phyloP scores from a whole-genome alignment of 1,140 invertebrate species.

The Odontomachus brunneus region DNA sequence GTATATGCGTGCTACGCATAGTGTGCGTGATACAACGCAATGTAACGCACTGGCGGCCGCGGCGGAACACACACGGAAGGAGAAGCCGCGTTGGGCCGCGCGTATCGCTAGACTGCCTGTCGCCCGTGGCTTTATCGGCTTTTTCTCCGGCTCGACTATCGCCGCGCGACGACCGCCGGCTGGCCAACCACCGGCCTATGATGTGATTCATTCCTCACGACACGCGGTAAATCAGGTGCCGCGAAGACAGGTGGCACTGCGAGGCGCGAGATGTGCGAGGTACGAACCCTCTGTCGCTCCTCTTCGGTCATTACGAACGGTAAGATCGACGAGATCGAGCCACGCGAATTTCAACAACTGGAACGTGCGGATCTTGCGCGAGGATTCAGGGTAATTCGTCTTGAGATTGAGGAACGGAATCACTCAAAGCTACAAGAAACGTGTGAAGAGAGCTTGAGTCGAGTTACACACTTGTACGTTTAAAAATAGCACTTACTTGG shows the following conservation, averaged over 20 bases:
- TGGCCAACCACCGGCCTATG: constrained; percentile 20
- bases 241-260: background rate
- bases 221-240: constrained; percentile 23
- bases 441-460: too few relatives aligned
- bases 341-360: background rate
- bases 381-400: background rate
- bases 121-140: constrained; percentile 52
- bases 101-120: constrained; percentile 51
- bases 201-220: constrained; percentile 46
- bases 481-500: too few relatives aligned
- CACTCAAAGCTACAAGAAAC: too few relatives aligned
- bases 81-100: constrained; percentile 6
- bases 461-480: too few relatives aligned
- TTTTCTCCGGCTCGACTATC: constrained; percentile 43
- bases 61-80: constrained; percentile 38
- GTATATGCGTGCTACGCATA: background rate
- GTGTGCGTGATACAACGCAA: background rate
- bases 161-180: background rate
- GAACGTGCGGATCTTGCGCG: too few relatives aligned
- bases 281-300: too few relatives aligned
- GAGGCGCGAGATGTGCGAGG: too few relatives aligned
- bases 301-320: too few relatives aligned
- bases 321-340: too few relatives aligned
- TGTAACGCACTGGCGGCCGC: background rate
- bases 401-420: background rate